Evolutionary conservation across 2,113 vertebrate genomes (phyloP).

Genomic region (Xenotilapia caudafasciata): DNA sequence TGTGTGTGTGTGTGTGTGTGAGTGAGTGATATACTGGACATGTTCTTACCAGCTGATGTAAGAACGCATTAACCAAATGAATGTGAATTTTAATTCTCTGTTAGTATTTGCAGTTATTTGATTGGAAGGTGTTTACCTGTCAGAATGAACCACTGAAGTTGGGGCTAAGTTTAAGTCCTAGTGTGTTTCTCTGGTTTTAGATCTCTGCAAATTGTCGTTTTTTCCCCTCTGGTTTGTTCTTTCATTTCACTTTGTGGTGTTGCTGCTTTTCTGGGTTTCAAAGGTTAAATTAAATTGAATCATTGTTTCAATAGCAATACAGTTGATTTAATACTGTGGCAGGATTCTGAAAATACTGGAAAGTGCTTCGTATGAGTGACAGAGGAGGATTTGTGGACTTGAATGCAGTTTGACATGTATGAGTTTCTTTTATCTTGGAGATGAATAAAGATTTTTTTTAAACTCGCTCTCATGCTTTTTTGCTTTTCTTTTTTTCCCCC

Average conservation of each 20-base stretch:
- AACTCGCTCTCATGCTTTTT: not conserved
- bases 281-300: not conserved
- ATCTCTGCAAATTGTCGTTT: not conserved
- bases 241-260: not conserved
- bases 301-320: not conserved
- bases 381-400: not conserved
- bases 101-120: not conserved
- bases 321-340: not conserved
- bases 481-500: not conserved
- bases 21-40: not conserved
- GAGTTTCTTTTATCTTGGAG: slow-evolving; percentile 1
- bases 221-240: not conserved
- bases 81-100: not conserved
- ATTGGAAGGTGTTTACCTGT: not conserved
- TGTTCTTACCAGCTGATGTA: not conserved
- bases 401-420: not conserved
- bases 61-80: not conserved
- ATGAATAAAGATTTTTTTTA: slow-evolving; percentile 42
- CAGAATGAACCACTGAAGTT: not conserved
- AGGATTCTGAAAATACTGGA: not conserved
- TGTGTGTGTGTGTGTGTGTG: not conserved
- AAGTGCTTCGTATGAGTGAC: not conserved
- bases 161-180: not conserved
- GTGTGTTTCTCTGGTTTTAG: not conserved
- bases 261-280: not conserved